phyloP scores from a whole-genome alignment of 2,888 invertebrate species.

The Drosophila antonietae region DNA sequence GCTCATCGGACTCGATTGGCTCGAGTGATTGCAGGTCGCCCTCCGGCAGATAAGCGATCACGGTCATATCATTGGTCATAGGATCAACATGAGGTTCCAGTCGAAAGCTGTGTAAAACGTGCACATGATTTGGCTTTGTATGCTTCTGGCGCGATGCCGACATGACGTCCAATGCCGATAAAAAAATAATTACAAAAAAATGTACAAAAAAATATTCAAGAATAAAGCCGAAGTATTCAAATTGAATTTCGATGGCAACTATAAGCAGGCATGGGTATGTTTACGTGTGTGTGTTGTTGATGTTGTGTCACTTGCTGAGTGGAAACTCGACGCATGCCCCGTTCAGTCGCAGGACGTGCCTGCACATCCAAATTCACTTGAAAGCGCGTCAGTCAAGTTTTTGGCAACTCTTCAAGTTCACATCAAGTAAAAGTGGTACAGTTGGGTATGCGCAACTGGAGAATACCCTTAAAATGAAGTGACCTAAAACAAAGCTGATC shows the following conservation, averaged over 20 bases:
- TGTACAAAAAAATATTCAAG: neutral
- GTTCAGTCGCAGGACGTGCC: conserved; percentile 12
- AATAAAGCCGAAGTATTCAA: neutral
- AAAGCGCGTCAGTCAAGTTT: conserved; percentile 22
- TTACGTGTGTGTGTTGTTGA: neutral
- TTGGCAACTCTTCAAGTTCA: conserved; percentile 30
- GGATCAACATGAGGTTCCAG: neutral
- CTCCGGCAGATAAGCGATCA: neutral
- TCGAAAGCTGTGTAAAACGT: neutral
- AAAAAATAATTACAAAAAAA: neutral
- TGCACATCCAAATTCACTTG: conserved; percentile 18
- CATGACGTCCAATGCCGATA: neutral
- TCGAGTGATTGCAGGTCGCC: neutral
- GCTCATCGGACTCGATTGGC: neutral
- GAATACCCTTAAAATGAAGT: neutral
- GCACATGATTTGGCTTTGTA: neutral
- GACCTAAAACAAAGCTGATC: too few species aligned
- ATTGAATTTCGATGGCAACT: conserved; percentile 11
- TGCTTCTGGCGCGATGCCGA: neutral
- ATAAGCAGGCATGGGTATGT: neutral
- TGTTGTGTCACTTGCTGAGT: neutral
- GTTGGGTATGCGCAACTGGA: neutral
- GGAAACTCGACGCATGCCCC: conserved; percentile 27
- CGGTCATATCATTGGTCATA: neutral
- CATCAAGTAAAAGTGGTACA: neutral